A percentile compares a stretch with the other conserved stretches of the same genome.
Evolutionary conservation across 2,888 invertebrate species (phyloP).

Genomic region (Oligia latruncula): DNA sequence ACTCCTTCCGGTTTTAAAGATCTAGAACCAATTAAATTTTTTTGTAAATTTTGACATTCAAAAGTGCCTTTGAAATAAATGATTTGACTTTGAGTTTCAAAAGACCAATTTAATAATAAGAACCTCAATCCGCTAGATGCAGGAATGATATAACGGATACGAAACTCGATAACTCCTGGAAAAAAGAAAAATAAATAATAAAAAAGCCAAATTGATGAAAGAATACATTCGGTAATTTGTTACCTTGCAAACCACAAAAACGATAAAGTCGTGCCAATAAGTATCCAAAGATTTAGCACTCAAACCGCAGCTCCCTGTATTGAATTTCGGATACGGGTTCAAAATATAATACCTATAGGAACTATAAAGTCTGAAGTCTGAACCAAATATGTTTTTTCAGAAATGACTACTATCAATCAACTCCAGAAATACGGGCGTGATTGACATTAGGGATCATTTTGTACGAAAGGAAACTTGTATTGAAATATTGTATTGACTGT

Average conservation of each 20-base stretch:
- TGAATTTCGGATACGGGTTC: constrained; percentile 62
- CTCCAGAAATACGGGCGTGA: constrained; percentile 49
- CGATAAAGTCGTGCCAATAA: constrained; percentile 21
- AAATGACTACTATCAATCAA: constrained; percentile 30
- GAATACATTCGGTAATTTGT: constrained; percentile 29
- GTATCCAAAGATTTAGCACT: constrained; percentile 36
- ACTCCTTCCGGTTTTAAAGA: not conserved
- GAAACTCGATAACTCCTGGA: not conserved
- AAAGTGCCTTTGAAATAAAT: no score
- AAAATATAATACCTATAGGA: constrained; percentile 13
- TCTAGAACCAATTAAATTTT: not conserved
- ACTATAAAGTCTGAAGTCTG: constrained; percentile 16
- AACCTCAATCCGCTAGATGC: not conserved
- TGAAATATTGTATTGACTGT: constrained; percentile 51
- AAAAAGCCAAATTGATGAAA: not conserved
- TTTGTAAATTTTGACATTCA: no score
- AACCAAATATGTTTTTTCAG: constrained; percentile 16
- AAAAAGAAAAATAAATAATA: not conserved
- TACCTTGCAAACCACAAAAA: constrained; percentile 40
- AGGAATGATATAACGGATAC: no score
- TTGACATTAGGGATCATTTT: constrained; percentile 35
- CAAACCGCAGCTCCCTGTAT: constrained; percentile 65
- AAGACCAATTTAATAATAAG: not conserved
- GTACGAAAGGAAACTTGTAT: constrained; percentile 25
- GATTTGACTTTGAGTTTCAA: not conserved